phyloP scores from a whole-genome alignment of 2,113 vertebrate species.

The Macaca nemestrina region DNA sequence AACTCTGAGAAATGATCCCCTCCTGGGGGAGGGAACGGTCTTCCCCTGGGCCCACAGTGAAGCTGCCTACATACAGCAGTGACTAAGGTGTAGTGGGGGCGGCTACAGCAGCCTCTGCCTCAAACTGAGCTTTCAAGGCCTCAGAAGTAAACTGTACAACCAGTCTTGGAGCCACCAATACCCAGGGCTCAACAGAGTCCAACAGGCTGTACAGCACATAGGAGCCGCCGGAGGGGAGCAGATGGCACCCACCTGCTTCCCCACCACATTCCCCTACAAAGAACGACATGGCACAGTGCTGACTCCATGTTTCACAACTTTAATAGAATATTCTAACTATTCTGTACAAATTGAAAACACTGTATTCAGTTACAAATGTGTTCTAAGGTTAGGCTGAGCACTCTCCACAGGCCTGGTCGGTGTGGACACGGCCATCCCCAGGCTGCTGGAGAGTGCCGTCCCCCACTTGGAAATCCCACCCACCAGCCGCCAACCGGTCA shows the following conservation, averaged over 20 bases:
- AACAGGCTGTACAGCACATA: fast-evolving
- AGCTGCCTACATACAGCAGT: background rate
- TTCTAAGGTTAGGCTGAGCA: conserved; percentile 93
- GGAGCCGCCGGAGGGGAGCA: too few species aligned
- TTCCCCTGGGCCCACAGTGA: background rate
- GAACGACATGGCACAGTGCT: background rate
- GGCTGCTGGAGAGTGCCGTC: conserved; percentile 73
- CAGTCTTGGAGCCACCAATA: too few species aligned
- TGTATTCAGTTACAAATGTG: conserved; percentile 94
- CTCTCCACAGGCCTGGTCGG: conserved; percentile 87
- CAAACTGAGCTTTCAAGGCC: background rate
- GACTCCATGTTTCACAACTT: conserved; percentile 91
- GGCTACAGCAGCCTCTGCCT: background rate
- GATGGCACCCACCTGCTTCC: fast-evolving
- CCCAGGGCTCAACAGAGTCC: background rate
- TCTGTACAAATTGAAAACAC: conserved; percentile 98
- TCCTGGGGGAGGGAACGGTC: background rate
- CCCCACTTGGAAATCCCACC: conserved; percentile 72
- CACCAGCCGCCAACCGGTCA: conserved; percentile 60
- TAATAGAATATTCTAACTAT: conserved; percentile 99
- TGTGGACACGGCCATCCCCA: conserved; percentile 80
- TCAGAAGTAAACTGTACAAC: background rate
- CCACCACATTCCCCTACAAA: background rate
- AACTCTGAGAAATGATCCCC: background rate
- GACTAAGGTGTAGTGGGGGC: background rate